Evolutionary conservation across 2,888 invertebrate genomes (phyloP), one percentile per base, ranked within the genome.

Genomic region (Cryptus armator): DNA sequence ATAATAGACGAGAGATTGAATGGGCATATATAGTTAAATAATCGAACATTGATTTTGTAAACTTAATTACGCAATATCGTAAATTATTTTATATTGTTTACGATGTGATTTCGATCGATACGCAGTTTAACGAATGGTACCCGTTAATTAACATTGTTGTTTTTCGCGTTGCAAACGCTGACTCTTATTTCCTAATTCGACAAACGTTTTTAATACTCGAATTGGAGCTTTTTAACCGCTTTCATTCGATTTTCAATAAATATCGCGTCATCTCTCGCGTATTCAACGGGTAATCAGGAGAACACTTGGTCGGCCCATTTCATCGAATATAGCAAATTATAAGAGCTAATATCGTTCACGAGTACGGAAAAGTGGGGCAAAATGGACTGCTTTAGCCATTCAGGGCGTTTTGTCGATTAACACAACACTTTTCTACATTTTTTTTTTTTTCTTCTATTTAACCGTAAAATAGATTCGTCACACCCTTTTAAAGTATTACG

Each of bases 191-290:
- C 32, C 24, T 10, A 32, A 19, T 9, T 43, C 66, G 62, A 43
- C 29, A 77, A 24, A 68, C 43, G 59, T 46, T 32, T 51, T 46
- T 32, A 84, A 59, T 77, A 74, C 29, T 77, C 62, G 62, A 9
- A 62, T 29, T 14, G 14, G 0, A n/a, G 72, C 72, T 70, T 84
- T 81, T 53, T 74, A 56, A 16, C 12, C 16, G 32, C 37, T 81
- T 84, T 37, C 51, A 66, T 5, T 37, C 76, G 10, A 7, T 46
- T n/a, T 29, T 67, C 24, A 62, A 37, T 37, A 62, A 53, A 62
- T 81, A 29, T 29, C 32, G 59, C 59, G 14, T 24, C 53, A 56
- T 76, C 16, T 16, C 14, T 59, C 51, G 37, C 24, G 81, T 77
- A 81, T 62, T 14, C 6, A 1, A 6, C 37, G 37, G 37, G 5